phyloP scores from a whole-genome alignment of 2,797 vertebrate species.

The Melanotaenia trifasciata region DNA sequence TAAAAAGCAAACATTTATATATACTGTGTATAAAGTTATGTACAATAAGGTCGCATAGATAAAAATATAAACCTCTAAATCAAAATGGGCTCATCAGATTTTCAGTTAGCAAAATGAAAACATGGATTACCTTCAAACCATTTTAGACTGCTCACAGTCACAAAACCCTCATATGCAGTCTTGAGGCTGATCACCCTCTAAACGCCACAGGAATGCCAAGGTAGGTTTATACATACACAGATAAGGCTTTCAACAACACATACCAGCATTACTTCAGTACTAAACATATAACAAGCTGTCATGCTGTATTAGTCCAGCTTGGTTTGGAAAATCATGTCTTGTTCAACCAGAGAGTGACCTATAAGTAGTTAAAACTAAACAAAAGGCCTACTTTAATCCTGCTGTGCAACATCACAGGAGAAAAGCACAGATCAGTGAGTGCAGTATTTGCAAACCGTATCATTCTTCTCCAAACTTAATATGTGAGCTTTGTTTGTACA shows the following conservation, averaged over 20 bases:
- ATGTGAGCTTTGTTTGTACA: no score
- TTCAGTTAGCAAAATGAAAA: conserved; percentile 24
- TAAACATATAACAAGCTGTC: background rate
- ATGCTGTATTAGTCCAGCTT: background rate
- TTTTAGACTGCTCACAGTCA: conserved; percentile 35
- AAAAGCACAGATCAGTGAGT: background rate
- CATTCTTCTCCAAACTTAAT: no score
- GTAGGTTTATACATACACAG: conserved; percentile 22
- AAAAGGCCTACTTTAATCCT: conserved; percentile 5
- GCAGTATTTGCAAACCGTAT: background rate
- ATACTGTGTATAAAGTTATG: conserved; percentile 50
- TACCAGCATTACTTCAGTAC: background rate
- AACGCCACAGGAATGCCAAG: conserved; percentile 54
- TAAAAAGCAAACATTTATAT: no score
- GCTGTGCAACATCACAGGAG: conserved; percentile 5
- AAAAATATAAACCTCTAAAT: conserved; percentile 59
- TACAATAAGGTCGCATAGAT: conserved; percentile 64
- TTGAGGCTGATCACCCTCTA: conserved; percentile 48
- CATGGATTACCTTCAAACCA: conserved; percentile 19
- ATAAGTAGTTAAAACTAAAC: background rate
- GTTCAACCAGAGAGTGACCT: conserved; percentile 2
- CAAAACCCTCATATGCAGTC: conserved; percentile 52
- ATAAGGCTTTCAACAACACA: conserved; percentile 13
- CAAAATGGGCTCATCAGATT: conserved; percentile 14
- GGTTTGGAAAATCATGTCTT: background rate